Conservation (phyloP, 2,888 invertebrate species). For the Cerceris ruficornis region DNA sequence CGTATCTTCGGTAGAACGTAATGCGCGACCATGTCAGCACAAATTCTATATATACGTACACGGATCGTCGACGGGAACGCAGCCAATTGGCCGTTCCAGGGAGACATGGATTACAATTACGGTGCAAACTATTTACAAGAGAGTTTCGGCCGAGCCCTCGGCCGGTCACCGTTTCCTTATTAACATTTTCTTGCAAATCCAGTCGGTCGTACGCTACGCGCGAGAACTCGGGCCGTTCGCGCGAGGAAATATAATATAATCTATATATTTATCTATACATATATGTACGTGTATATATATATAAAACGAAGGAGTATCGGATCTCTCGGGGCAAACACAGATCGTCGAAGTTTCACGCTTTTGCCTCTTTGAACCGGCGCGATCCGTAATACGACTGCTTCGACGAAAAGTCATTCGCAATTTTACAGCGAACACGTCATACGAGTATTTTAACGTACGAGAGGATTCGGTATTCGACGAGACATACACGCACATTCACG, state of each 20-base stretch:
- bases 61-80: slow-evolving; percentile 64
- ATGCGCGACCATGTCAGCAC: slow-evolving; percentile 26
- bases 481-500: background rate
- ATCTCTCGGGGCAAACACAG: background rate
- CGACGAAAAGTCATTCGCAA: background rate
- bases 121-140: slow-evolving; percentile 72
- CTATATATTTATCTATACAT: background rate
- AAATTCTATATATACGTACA: slow-evolving; percentile 33
- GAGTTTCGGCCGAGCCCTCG: slow-evolving; percentile 62
- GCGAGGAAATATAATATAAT: background rate
- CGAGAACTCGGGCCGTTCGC: slow-evolving; percentile 2
- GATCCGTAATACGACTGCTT: background rate
- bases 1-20: slow-evolving; percentile 25
- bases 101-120: slow-evolving; percentile 67
- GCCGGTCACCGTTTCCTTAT: slow-evolving; percentile 70
- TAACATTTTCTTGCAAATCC: slow-evolving; percentile 2
- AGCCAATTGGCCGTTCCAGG: slow-evolving; percentile 61
- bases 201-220: background rate
- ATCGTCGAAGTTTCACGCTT: background rate
- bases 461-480: slow-evolving; percentile 4
- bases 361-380: background rate
- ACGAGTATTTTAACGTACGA: background rate
- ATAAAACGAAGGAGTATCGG: slow-evolving; percentile 4
- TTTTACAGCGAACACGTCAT: background rate
- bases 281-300: background rate